Evolutionary conservation across 2,113 vertebrate genomes (phyloP).

Genomic region (Misgurnus anguillicaudatus): DNA sequence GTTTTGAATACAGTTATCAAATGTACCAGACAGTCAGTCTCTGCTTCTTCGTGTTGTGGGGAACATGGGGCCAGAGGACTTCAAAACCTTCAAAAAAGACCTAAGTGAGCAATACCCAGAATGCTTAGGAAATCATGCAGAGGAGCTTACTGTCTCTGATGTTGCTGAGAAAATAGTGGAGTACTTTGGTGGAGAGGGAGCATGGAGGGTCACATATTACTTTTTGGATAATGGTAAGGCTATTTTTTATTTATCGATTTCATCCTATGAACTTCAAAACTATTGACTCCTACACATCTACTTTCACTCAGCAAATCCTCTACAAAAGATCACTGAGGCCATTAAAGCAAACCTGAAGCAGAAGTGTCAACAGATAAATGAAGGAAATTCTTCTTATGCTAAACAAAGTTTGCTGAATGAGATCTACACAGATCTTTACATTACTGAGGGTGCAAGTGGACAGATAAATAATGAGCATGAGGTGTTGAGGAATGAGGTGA

Average conservation of each 20-base stretch:
- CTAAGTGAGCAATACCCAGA: conserved; percentile 12
- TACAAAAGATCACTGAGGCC: background rate
- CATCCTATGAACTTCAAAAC: too few relatives aligned
- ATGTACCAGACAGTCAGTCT: background rate
- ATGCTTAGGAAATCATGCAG: background rate
- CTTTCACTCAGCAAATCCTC: background rate
- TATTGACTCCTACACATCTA: background rate
- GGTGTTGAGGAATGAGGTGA: conserved; percentile 13
- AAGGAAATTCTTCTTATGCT: conserved; percentile 11
- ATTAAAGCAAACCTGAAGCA: conserved; percentile 4
- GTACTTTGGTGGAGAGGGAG: background rate
- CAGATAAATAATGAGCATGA: conserved; percentile 17
- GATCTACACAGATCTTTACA: background rate
- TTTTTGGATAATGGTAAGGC: conserved; percentile 1
- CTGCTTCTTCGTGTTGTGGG: background rate
- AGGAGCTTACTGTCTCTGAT: background rate
- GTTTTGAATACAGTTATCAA: background rate
- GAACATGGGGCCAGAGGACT: background rate
- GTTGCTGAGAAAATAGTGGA: background rate
- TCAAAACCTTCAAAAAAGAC: background rate
- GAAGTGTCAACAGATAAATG: background rate
- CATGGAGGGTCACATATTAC: background rate
- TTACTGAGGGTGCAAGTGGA: background rate
- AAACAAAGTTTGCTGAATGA: background rate
- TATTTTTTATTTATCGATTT: too few relatives aligned